Percentiles rank a stretch among this genome's conserved stretches.
Conservation (phyloP, 2,888 invertebrate genomes). For the Idaea aversata region DNA sequence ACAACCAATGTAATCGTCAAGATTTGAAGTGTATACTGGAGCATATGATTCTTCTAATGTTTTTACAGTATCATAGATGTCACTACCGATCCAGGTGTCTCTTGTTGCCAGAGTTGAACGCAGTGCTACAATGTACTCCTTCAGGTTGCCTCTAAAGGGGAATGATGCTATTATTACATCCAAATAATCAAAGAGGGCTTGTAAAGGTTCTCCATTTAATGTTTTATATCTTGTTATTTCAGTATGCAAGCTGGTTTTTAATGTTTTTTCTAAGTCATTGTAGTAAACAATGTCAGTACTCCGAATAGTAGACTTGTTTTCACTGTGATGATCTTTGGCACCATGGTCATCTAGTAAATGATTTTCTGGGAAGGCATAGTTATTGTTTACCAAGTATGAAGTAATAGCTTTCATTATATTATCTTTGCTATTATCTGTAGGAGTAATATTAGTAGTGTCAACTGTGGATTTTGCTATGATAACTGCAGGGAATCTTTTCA, state of each 20-base stretch:
- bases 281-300: constrained; percentile 85
- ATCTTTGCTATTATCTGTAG: constrained; percentile 63
- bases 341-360: constrained; percentile 32
- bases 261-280: constrained; percentile 92
- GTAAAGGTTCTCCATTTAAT: constrained; percentile 86
- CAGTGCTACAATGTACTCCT: constrained; percentile 82
- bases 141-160: constrained; percentile 86
- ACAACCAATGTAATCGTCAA: constrained; percentile 88
- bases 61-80: constrained; percentile 79
- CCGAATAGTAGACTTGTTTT: constrained; percentile 30
- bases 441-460: constrained; percentile 56
- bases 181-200: constrained; percentile 87
- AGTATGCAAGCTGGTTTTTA: constrained; percentile 90
- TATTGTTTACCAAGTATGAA: constrained; percentile 71
- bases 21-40: constrained; percentile 77
- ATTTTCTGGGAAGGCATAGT: constrained; percentile 61
- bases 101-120: constrained; percentile 73
- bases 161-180: constrained; percentile 87
- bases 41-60: constrained; percentile 74
- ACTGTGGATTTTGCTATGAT: constrained; percentile 69
- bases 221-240: constrained; percentile 88
- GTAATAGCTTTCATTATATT: constrained; percentile 74
- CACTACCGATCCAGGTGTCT: constrained; percentile 79
- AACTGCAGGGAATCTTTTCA: constrained; percentile 77
- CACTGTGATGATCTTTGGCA: constrained; percentile 36